These are phyloP conservation scores for Epirrhoe tristata DNA, from an alignment of 2,888 invertebrate species.

Conservation along the genomic window DNA sequence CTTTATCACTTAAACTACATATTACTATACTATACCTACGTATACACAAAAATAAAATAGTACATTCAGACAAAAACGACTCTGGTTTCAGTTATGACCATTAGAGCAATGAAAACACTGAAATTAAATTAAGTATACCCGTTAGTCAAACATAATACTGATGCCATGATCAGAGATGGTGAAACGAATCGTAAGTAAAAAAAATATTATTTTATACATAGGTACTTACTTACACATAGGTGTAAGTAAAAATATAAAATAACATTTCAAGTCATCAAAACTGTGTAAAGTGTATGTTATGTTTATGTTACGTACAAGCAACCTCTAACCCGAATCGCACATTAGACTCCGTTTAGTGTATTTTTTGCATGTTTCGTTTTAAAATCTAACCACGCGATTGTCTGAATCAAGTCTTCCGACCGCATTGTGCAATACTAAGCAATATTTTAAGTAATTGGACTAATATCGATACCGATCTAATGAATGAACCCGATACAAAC, in stretches of 20 bases:
- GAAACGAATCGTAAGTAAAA: too few relatives aligned
- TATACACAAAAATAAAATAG: too few relatives aligned
- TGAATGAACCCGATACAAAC: slow-evolving; percentile 56
- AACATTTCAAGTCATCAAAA: not conserved
- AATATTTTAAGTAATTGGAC: slow-evolving; percentile 33
- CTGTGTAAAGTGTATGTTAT: not conserved
- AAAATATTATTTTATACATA: too few relatives aligned
- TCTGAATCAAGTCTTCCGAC: slow-evolving; percentile 1
- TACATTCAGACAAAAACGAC: too few relatives aligned
- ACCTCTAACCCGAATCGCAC: not conserved
- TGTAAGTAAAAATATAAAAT: not conserved
- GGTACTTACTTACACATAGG: too few relatives aligned
- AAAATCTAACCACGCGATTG: slow-evolving; percentile 1
- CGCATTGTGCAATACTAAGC: slow-evolving; percentile 15
- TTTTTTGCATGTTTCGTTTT: not conserved
- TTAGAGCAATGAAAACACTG: too few relatives aligned
- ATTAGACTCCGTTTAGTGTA: not conserved
- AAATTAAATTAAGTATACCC: too few relatives aligned
- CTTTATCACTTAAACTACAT: not conserved
- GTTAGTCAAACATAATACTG: too few relatives aligned
- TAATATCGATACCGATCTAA: slow-evolving; percentile 60
- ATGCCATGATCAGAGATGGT: too few relatives aligned
- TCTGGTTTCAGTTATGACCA: too few relatives aligned
- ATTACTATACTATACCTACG: not conserved
- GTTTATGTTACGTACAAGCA: not conserved